Conservation (phyloP, 1,140 invertebrate species). For the Tetraneura akinire region DNA sequence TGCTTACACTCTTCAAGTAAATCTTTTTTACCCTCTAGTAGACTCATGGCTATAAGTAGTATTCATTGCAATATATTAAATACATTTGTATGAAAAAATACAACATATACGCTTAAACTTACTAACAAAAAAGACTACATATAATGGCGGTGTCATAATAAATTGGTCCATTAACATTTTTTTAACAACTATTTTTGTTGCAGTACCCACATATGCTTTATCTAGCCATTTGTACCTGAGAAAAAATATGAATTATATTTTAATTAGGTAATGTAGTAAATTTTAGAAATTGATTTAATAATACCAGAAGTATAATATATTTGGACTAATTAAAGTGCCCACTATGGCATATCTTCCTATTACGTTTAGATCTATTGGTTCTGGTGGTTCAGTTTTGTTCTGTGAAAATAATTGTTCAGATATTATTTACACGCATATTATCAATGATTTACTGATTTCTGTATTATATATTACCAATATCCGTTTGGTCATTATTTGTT, state of each 20-base stretch:
- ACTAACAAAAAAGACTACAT: slow-evolving; percentile 67
- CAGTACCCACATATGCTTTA: slow-evolving; percentile 67
- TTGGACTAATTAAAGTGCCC: slow-evolving; percentile 65
- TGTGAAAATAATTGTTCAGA: slow-evolving; percentile 55
- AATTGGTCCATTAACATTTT: slow-evolving; percentile 80
- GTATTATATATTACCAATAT: slow-evolving; percentile 61
- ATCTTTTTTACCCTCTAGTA: slow-evolving; percentile 56
- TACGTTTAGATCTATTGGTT: slow-evolving; percentile 62
- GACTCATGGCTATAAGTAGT: slow-evolving; percentile 55
- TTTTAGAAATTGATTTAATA: slow-evolving; percentile 36
- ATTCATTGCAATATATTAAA: not conserved
- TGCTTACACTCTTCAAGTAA: slow-evolving; percentile 55
- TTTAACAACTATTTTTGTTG: slow-evolving; percentile 65
- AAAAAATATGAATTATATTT: not conserved
- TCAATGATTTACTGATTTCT: not conserved
- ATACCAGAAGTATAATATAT: slow-evolving; percentile 67
- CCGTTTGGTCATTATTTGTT: slow-evolving; percentile 71
- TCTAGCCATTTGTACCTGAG: slow-evolving; percentile 80
- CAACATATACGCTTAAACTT: not conserved
- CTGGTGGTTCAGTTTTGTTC: slow-evolving; percentile 58
- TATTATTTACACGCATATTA: not conserved
- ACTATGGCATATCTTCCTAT: slow-evolving; percentile 65
- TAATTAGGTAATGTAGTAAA: not conserved
- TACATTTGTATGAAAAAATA: not conserved
- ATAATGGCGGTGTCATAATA: slow-evolving; percentile 70